Base-by-base conservation (phyloP, 1,140 invertebrate genomes). In the Aphelenchoides besseyi region DNA sequence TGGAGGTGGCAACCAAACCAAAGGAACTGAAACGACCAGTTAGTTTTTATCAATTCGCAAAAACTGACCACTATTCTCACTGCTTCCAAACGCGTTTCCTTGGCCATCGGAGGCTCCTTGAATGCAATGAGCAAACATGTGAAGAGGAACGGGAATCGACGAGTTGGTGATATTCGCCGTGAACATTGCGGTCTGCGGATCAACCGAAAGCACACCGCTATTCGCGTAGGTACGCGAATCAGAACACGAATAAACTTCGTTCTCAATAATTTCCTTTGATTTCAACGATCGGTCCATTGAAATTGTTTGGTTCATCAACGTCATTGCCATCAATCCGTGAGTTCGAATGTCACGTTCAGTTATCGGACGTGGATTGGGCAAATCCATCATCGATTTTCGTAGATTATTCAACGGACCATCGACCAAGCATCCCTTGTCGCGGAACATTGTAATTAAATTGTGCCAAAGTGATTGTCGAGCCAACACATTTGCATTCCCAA, bases 391-490 rank as follows among this genome's bases (percentile, higher is more conserved):
- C 0, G 93, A 95, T 84, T 97, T 93, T 84, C 97, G 97, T 1
- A 99, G 87, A 86, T 98, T 98, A 71, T 93, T 97, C 8, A 99
- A 86, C 0, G 96, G 95, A 0, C 97, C 97, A 87, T 99, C 97
- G 0, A 98, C 95, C 1, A 99, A 87, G 33, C 97, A 93, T 82
- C 94, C 93, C 75, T 96, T 92, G 82, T 98, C 95, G n/a, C 66
- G 18, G 87, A 96, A 98, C 82, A 96, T 97, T 37, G 92, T 93
- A 26, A 99, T 87, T 70, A 99, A 86, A 84, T 99, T 94, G 85
- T 99, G 97, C 96, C 97, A 99, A 0, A 99, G 86, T 0, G 93
- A 92, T 87, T 99, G 95, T 86, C 89, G 97, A 0, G 95, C 94
- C 0, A 99, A 87, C 5, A 99, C 94, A 86, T 98, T 98, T 0